Base-by-base conservation (phyloP, 1,140 invertebrate genomes). In the Zaprionus ornatus region DNA sequence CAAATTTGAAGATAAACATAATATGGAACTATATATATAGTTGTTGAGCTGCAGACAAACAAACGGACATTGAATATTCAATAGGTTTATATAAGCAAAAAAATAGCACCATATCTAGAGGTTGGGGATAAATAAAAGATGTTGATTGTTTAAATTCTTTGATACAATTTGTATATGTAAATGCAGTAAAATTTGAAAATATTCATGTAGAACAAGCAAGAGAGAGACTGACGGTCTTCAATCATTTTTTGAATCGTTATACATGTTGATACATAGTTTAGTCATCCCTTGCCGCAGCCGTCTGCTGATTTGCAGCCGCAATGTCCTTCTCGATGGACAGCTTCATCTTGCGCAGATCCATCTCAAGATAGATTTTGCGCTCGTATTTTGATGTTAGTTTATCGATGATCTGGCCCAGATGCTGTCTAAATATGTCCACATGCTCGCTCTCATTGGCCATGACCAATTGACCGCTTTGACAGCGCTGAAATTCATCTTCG, bases 401-500 rank as follows among this genome's bases (percentile, higher is more conserved):
- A 1, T 76, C 56, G 32, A 87, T 64, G 12, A 78, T 55, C 6
- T 45, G 17, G 2, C 65, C 29, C 0, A 87, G 42, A 48, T 75
- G 64, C 6, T 68, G 40, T 32, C 65, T 73, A 5, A 68, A 77
- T 5, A 80, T 73, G 2, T 29, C 35, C 19, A 68, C n/a, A 1
- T 81, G n/a, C 10, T 88, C 84, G 0, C 57, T 48, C 9, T 88
- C 71, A 17, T 17, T 75, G 21, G 62, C 56, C 13, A n/a, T 37
- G 0, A 23, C 1, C 10, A 45, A 12, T 25, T 75, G 23, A 7
- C 74, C 80, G 10, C 9, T 35, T 21, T 78, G 23, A 2, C 35
- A 74, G 5, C 64, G 72, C 27, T 80, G 84, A 0, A 80, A 77
- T 17, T 87, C 84, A 9, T 84, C 74, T 21, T 87, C 85, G 37